Conservation (phyloP, 2,888 invertebrate species). For the Iselma pallidipennis region DNA sequence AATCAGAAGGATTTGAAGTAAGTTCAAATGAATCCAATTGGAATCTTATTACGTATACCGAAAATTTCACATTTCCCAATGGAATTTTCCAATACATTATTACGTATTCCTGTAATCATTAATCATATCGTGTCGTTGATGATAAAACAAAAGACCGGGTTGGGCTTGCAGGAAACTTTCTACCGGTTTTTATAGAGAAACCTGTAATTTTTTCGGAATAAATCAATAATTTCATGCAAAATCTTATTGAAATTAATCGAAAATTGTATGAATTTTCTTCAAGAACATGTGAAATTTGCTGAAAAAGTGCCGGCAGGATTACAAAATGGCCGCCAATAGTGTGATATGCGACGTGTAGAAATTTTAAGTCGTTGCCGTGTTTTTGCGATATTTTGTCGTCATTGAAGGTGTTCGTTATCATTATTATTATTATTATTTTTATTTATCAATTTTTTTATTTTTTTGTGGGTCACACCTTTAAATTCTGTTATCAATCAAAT, state of each 20-base stretch:
- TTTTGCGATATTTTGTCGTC: constrained; percentile 4
- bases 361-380: constrained; percentile 14
- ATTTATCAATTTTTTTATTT: not conserved
- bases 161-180: not conserved
- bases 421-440: constrained; percentile 3
- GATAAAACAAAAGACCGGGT: not conserved
- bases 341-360: constrained; percentile 48
- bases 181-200: not conserved
- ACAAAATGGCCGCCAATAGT: constrained; percentile 50
- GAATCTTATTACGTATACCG: not conserved
- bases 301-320: constrained; percentile 40
- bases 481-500: not conserved
- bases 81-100: not conserved
- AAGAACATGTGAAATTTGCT: constrained; percentile 6
- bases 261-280: not conserved
- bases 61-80: not conserved
- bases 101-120: not conserved
- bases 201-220: no score
- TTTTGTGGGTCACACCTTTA: no score
- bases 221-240: not conserved
- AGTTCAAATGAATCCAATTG: constrained; percentile 57
- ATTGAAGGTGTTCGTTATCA: constrained; percentile 2
- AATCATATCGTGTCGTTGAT: not conserved
- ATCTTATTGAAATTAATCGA: not conserved
- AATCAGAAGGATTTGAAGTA: constrained; percentile 92